phyloP scores from a whole-genome alignment of 2,888 invertebrate species.

The Ctenicera cuprea region DNA sequence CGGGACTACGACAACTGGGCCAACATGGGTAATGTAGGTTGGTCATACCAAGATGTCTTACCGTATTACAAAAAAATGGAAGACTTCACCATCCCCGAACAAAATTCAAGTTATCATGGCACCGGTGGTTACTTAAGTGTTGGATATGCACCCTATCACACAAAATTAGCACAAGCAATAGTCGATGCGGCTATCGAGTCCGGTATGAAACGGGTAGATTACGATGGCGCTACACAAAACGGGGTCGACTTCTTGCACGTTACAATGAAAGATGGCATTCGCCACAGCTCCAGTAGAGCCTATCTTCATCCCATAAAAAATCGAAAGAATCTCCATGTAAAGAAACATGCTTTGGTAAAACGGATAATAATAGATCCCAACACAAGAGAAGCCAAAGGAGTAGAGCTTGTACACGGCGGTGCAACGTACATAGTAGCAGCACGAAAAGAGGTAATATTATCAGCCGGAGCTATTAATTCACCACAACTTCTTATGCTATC shows the following conservation, averaged over 20 bases:
- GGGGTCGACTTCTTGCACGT: conserved; percentile 76
- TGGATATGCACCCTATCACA: conserved; percentile 76
- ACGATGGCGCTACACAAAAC: conserved; percentile 78
- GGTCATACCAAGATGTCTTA: conserved; percentile 84
- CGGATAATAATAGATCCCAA: conserved; percentile 70
- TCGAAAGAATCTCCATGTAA: conserved; percentile 75
- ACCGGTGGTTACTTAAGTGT: conserved; percentile 76
- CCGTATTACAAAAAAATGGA: conserved; percentile 90
- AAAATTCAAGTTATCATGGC: conserved; percentile 73
- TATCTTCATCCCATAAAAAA: conserved; percentile 72
- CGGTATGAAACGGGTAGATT: conserved; percentile 80
- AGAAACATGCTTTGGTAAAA: conserved; percentile 73
- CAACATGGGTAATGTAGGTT: conserved; percentile 81
- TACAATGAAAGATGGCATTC: conserved; percentile 73
- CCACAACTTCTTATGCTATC: conserved; percentile 88
- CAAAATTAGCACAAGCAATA: conserved; percentile 78
- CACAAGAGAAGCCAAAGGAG: conserved; percentile 71
- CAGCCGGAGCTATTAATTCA: conserved; percentile 80
- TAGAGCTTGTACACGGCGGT: conserved; percentile 70
- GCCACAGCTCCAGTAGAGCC: conserved; percentile 74
- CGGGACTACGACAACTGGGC: conserved; percentile 94
- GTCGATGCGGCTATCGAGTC: conserved; percentile 78
- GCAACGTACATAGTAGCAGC: conserved; percentile 68
- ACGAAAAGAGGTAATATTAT: conserved; percentile 77
- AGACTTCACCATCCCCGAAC: conserved; percentile 89